Percentiles rank a stretch among this genome's conserved stretches.
These are phyloP conservation scores for Seira ritae DNA, from an alignment of 2,888 invertebrate genomes.

Conservation along the genomic window DNA sequence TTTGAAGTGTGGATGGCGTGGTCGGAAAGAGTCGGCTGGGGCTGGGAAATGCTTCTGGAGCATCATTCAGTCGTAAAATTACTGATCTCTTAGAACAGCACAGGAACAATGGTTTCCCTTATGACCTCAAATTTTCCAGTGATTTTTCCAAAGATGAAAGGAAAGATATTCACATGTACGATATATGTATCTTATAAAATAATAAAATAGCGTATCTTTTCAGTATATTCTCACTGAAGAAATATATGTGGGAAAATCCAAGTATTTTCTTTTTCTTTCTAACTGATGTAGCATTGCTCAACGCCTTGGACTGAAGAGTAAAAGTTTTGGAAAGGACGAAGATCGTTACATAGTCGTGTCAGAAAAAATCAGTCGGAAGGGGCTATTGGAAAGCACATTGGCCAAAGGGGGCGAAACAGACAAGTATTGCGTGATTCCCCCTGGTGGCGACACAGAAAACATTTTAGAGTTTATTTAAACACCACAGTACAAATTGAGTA, in stretches of 20 bases:
- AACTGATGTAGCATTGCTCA: slow-evolving; percentile 75
- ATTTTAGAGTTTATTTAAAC: slow-evolving; percentile 13
- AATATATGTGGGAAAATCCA: too few relatives aligned
- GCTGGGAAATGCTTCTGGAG: slow-evolving; percentile 73
- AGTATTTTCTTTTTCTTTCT: not conserved
- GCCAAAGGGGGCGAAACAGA: slow-evolving; percentile 77
- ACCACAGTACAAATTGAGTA: too few relatives aligned
- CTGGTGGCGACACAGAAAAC: slow-evolving; percentile 36
- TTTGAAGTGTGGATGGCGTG: slow-evolving; percentile 55
- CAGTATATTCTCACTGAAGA: too few relatives aligned
- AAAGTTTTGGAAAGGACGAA: slow-evolving; percentile 77
- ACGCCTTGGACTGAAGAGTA: slow-evolving; percentile 77
- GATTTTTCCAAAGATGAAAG: slow-evolving; percentile 77
- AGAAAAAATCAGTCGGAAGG: slow-evolving; percentile 76
- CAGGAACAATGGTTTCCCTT: slow-evolving; percentile 74
- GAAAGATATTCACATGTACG: slow-evolving; percentile 76
- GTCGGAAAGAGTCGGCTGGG: slow-evolving; percentile 74
- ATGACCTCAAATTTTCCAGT: slow-evolving; percentile 76
- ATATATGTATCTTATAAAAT: not conserved
- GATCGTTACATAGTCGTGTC: slow-evolving; percentile 78
- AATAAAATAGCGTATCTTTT: not conserved
- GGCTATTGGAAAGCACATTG: slow-evolving; percentile 77
- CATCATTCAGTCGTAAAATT: slow-evolving; percentile 69
- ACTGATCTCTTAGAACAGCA: slow-evolving; percentile 75
- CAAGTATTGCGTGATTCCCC: slow-evolving; percentile 77